Conservation (phyloP, 2,888 invertebrate species). For the Leptogaster cylindrica region DNA sequence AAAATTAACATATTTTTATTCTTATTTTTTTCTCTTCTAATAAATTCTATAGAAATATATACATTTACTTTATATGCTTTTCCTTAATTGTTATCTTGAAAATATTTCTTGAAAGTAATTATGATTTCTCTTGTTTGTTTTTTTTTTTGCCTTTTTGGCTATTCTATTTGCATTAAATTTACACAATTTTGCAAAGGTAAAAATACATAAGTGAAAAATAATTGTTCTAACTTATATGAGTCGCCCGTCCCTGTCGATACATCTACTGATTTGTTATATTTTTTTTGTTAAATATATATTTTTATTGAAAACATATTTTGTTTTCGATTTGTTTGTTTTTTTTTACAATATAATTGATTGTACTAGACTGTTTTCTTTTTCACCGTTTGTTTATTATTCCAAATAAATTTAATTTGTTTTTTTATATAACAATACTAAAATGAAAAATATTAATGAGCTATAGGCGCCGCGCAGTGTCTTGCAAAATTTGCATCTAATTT, state of each 20-base stretch:
- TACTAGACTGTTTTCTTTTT: background rate
- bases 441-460: constrained; percentile 26
- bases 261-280: constrained; percentile 3
- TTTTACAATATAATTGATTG: background rate
- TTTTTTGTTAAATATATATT: constrained; percentile 22
- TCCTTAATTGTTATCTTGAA: constrained; percentile 35
- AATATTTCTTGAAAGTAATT: background rate
- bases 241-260: constrained; percentile 41
- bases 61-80: constrained; percentile 6
- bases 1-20: constrained; percentile 2
- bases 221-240: constrained; percentile 29
- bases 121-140: background rate
- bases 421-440: constrained; percentile 4
- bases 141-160: background rate
- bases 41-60: background rate
- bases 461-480: constrained; percentile 40
- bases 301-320: too few relatives aligned
- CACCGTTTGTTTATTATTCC: constrained; percentile 9
- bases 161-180: background rate
- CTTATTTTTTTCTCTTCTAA: constrained; percentile 34
- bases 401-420: too few relatives aligned
- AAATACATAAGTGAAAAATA: background rate
- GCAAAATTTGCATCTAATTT: constrained; percentile 8
- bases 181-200: background rate
- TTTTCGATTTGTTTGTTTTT: background rate